Base-by-base conservation (phyloP, 2,113 vertebrate genomes). In the Trochalopteron elliotii region DNA sequence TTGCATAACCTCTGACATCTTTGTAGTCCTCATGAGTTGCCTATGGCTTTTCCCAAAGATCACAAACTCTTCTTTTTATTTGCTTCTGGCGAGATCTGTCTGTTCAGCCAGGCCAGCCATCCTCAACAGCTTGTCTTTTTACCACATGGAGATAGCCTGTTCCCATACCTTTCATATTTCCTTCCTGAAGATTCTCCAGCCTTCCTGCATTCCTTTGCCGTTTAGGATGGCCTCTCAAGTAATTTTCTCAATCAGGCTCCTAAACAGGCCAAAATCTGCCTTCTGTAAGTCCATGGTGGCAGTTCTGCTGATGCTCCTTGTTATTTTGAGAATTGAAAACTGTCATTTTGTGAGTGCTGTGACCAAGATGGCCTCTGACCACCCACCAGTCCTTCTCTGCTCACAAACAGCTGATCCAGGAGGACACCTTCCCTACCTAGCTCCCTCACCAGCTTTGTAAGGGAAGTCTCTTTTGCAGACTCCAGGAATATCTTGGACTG, bases 401-500 rank as follows among this genome's bases (percentile, higher is more conserved):
- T 68, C 28, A 35, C 15, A 45, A 56, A 31, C 33, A 56, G 18
- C 12, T 63, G 20, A 7, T 50, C 70, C 33, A 27, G 14, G 11
- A 15, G 27, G 3, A 4, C 28, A 11, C 18, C 21, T 70, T 82
- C n/a, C 15, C 21, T 52, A 3, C 22, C 2, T 40, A 18, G 7
- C 18, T 88, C 13, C 52, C 5, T 83, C 11, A 42, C 13, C 22
- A 47, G 39, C 11, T 42, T 18, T 57, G 44, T 64, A 28, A 35
- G 50, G 24, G 6, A 57, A 27, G 27, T 40, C 7, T 40, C 30
- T 35, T 52, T 24, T 0, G 0, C 12, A 30, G 4, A 9, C 30
- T 71, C 18, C 52, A 65, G 45, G 31, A 83, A 13, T 31, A 44
- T 71, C 22, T n/a, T 37, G 15, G 39, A 11, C 27, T 65, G 8